phyloP scores from a whole-genome alignment of 2,797 vertebrate species.

The Acipenser ruthenus region DNA sequence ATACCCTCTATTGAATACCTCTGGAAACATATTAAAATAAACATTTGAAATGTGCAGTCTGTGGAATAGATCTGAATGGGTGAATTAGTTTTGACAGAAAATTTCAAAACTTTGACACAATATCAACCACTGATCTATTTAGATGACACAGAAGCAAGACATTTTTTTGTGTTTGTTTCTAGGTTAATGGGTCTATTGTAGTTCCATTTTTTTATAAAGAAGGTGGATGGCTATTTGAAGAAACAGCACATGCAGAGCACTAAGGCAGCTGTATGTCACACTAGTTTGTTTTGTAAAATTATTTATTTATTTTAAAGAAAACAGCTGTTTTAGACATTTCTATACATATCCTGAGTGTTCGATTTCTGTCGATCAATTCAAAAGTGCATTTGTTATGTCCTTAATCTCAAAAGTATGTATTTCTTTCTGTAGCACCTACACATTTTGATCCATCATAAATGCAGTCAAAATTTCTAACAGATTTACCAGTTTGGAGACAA shows the following conservation, averaged over 20 bases:
- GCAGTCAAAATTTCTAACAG: slow-evolving; percentile 44
- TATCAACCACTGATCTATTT: background rate
- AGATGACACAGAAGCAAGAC: background rate
- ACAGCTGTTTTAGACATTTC: background rate
- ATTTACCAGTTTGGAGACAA: slow-evolving; percentile 54
- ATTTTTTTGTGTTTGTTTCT: background rate
- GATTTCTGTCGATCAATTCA: background rate
- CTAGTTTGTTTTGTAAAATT: background rate
- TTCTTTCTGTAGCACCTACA: slow-evolving; percentile 17
- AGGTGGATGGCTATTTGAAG: background rate
- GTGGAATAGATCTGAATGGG: background rate
- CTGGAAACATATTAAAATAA: too few species aligned
- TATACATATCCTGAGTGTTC: slow-evolving; percentile 4
- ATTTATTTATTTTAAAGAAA: background rate
- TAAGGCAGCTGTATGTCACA: background rate
- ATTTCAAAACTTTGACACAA: background rate
- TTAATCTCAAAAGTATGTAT: slow-evolving; percentile 4
- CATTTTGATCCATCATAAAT: slow-evolving; percentile 16
- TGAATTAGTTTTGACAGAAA: background rate
- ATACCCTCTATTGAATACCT: too few species aligned
- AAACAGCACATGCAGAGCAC: background rate
- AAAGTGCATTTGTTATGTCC: slow-evolving; percentile 9
- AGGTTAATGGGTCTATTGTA: background rate
- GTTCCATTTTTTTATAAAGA: background rate
- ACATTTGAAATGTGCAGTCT: background rate